Evolutionary conservation across 1,140 invertebrate genomes (phyloP), one percentile per base, ranked within the genome.

Genomic region (Drosophila carrolli): DNA sequence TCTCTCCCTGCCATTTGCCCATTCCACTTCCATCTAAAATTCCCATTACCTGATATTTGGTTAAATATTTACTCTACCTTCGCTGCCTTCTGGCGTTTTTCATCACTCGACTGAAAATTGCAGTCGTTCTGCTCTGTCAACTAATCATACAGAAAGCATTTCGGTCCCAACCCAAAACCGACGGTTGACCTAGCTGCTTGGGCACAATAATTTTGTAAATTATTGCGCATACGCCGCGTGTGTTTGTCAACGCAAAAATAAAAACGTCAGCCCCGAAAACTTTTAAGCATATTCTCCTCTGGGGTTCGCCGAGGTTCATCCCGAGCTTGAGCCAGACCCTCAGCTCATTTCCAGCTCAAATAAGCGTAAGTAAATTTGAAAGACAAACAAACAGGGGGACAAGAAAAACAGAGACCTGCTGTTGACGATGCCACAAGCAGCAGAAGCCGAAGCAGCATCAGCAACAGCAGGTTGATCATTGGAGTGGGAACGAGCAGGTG

Each of bases 291-390:
- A 71, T 71, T 71, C 57, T 47, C 35, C 53, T 14, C 53, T 37
- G 29, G 32, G 56, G 43, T 27, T 14, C 35, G 67, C 41, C 4
- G 11, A 4, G 37, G 19, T 16, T 63, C 37, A 62, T 70, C 48
- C 32, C 37, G 44, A 13, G 13, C 60, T 63, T 13, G 44, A 27
- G 60, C 14, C 46, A 27, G 35, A 48, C 53, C 74, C 57, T 35
- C 81, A 86, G 83, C 84, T 85, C 81, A 84, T 84, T 84, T 80
- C 72, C 80, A 83, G 80, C 72, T 81, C 80, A 88, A 88, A 88
- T 88, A 88, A 83, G 83, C 84, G 84, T 83, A 89, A 89, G 83
- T 88, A 88, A 88, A 88, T 88, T 88, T 88, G 75, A 80, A 88
- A 88, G 79, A 88, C 79, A 88, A 88, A 89, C 83, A 89, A 86